Evolutionary conservation across 2,113 vertebrate species (phyloP).

Genomic region (Cynoglossus semilaevis): DNA sequence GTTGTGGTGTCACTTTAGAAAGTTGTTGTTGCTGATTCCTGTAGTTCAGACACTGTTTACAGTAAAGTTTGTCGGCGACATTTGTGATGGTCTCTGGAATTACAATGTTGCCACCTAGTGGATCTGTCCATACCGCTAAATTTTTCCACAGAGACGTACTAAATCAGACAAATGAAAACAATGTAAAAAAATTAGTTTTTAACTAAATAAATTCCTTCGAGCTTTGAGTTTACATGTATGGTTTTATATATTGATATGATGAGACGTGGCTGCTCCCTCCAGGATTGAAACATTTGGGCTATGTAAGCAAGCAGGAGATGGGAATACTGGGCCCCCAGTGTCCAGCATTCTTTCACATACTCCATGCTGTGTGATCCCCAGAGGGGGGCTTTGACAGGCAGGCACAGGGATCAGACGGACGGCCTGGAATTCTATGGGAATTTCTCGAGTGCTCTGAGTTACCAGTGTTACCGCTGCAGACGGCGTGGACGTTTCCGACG

Average conservation of each 20-base stretch:
- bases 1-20: slow-evolving; percentile 33
- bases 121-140: no score
- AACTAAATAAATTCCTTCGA: no score
- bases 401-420: slow-evolving; percentile 45
- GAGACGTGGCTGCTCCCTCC: no score
- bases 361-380: slow-evolving; percentile 57
- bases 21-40: slow-evolving; percentile 48
- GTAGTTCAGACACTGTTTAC: slow-evolving; percentile 44
- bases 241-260: no score
- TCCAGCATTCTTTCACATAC: slow-evolving; percentile 75
- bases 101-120: no score
- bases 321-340: slow-evolving; percentile 54
- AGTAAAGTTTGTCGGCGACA: slow-evolving; percentile 50
- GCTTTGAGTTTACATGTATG: no score
- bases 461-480: slow-evolving; percentile 24
- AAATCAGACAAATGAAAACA: no score
- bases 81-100: no score
- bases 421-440: slow-evolving; percentile 61
- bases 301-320: slow-evolving; percentile 26
- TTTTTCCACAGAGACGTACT: no score
- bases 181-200: no score
- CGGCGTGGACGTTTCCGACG: slow-evolving; percentile 8
- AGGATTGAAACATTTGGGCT: background rate
- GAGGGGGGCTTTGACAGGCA: slow-evolving; percentile 46
- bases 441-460: slow-evolving; percentile 42